Percentiles rank a stretch among this genome's conserved stretches.
phyloP scores from a whole-genome alignment of 2,113 vertebrate genomes.

The Eclectus roratus region DNA sequence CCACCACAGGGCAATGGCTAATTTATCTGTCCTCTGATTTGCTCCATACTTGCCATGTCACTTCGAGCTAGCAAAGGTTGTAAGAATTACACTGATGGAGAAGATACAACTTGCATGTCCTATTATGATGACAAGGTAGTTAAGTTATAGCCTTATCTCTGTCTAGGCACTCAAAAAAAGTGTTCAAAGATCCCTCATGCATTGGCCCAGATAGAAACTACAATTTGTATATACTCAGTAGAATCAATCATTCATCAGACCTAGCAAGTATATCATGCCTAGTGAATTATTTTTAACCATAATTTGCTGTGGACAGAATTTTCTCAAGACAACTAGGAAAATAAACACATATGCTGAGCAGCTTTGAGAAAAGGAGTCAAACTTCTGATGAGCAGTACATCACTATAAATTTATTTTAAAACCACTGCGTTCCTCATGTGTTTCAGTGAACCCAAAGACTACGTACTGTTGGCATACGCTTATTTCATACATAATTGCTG shows the following conservation, averaged over 20 bases:
- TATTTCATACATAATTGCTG: not conserved
- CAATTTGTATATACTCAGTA: not conserved
- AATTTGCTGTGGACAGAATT: not conserved
- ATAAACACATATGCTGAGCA: not conserved
- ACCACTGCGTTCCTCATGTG: not conserved
- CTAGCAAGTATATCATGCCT: not conserved
- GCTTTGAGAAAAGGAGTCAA: not conserved
- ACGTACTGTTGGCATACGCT: not conserved
- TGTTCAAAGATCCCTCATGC: fast-evolving
- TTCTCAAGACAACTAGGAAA: not conserved
- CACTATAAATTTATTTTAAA: not conserved
- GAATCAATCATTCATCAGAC: not conserved
- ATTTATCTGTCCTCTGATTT: not conserved
- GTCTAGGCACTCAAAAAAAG: not conserved
- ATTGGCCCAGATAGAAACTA: not conserved
- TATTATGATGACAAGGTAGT: not conserved
- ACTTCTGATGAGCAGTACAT: not conserved
- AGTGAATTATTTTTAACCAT: not conserved
- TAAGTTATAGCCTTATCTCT: not conserved
- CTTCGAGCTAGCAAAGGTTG: not conserved
- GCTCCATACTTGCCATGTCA: not conserved
- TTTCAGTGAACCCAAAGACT: not conserved
- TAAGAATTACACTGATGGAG: not conserved
- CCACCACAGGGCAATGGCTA: not conserved
- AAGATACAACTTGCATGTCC: not conserved